Evolutionary conservation across 1,140 invertebrate species (phyloP), one percentile per base, ranked within the genome.

Genomic region (Orius insidiosus): DNA sequence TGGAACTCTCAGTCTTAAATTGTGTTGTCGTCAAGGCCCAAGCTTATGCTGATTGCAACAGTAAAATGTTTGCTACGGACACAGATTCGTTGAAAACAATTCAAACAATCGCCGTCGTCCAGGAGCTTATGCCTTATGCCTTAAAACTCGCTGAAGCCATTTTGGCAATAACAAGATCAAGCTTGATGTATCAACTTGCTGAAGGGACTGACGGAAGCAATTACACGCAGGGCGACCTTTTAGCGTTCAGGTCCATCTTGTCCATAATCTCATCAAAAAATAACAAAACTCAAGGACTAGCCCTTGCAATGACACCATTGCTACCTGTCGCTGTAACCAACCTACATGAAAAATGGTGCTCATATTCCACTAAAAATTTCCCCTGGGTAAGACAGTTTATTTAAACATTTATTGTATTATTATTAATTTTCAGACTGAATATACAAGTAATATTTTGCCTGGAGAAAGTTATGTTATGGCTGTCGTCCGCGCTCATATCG

Each of bases 381-480:
- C 68, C 71, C 4, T 66, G 61, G 64, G 61, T 63, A 50, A 44
- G 46, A 46, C 9, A 40, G 24, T 38, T 47, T 3, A 19, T 61
- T 41, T 10, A n/a, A n/a, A n/a, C 14, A 46, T 36, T 40, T 33
- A 41, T 11, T 36, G 11, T 30, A 24, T 30, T 30, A 8, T 54
- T 56, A 49, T 46, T 37, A 67, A 66, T 33, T 68, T 67, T 33
- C 59, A 84, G 80, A 72, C 72, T 36, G 72, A 74, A 4, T 82
- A 78, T 57, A 70, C 75, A 11, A 78, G 74, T 53, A 82, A 89
- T 57, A 76, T 85, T 5, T 78, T 88, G 52, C 84, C 84, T 15
- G 76, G 78, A 0, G 85, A 89, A 58, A 85, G 76, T 55, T 85
- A 82, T 50, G 71, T 86, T 5, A 64, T 78, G 48, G 70, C 70